Evolutionary conservation across 2,797 vertebrate genomes (phyloP).

Genomic region (Semaprochilodus insignis): DNA sequence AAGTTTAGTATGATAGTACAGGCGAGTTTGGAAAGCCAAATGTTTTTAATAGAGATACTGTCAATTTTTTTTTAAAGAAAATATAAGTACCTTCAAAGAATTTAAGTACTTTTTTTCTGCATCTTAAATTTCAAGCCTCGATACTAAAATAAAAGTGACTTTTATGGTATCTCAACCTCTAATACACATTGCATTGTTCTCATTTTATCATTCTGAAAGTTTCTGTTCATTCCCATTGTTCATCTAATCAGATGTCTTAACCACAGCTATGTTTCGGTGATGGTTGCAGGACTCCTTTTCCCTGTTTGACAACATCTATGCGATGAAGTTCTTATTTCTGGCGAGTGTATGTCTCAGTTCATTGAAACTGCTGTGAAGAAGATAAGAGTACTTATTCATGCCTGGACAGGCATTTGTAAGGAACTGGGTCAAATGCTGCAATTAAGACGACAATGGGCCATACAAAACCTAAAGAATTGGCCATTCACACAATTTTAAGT

Average conservation of each 20-base stretch:
- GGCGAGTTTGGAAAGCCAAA: conserved; percentile 75
- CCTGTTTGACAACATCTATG: not conserved
- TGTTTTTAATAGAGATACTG: conserved; percentile 72
- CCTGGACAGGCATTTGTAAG: not conserved
- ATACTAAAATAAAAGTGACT: conserved; percentile 80
- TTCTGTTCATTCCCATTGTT: too few species aligned
- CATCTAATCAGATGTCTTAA: not conserved
- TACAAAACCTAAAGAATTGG: not conserved
- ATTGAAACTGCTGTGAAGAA: not conserved
- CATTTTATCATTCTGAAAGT: conserved; percentile 11
- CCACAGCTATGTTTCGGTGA: too few species aligned
- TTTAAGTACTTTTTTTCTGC: conserved; percentile 66
- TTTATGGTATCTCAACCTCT: conserved; percentile 70
- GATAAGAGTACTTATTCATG: not conserved
- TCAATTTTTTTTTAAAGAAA: conserved; percentile 67
- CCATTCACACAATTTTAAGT: too few species aligned
- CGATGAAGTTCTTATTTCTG: not conserved
- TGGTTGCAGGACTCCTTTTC: not conserved
- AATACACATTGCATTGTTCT: conserved; percentile 55
- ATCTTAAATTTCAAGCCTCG: conserved; percentile 70
- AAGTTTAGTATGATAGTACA: conserved; percentile 63
- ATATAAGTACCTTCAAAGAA: conserved; percentile 63
- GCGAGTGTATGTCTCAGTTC: not conserved
- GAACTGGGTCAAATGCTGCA: conserved; percentile 8
- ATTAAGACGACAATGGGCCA: not conserved